Percentiles rank a stretch among this genome's conserved stretches.
Conservation (phyloP, 2,113 vertebrate genomes). For the Grammomys surdaster region DNA sequence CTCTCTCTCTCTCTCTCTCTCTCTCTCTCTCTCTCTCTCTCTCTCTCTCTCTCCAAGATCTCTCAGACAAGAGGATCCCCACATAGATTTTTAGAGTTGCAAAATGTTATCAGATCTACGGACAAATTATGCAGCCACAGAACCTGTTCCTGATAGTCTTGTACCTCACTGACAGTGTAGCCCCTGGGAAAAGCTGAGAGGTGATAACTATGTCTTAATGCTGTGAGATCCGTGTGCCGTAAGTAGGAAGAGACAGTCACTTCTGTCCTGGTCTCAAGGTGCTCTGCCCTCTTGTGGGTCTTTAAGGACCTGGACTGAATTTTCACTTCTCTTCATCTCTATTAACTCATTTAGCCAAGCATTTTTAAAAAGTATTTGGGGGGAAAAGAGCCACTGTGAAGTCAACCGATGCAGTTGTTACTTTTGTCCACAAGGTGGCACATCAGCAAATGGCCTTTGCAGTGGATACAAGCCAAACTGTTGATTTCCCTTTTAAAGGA, state of each 20-base stretch:
- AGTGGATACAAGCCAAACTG: background rate
- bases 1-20: no score
- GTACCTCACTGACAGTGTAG: fast-evolving
- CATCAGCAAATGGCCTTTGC: conserved; percentile 38
- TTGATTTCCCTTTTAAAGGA: background rate
- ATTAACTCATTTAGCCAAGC: background rate
- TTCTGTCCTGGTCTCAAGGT: background rate
- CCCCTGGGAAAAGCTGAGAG: background rate
- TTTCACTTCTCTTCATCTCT: background rate
- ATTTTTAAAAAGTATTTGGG: background rate
- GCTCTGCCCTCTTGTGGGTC: background rate
- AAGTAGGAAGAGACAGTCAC: background rate
- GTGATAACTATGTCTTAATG: background rate
- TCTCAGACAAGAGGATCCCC: background rate
- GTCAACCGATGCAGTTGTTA: background rate
- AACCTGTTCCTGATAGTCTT: background rate
- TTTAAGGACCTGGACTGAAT: background rate
- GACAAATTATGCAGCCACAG: background rate
- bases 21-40: background rate
- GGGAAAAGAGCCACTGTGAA: background rate
- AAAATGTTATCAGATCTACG: background rate
- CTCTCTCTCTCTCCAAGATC: background rate
- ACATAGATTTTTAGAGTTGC: conserved; percentile 2
- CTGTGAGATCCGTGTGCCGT: background rate
- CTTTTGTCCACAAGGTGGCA: conserved; percentile 81